Conservation (phyloP, 2,113 vertebrate genomes). For the Arenaria interpres region DNA sequence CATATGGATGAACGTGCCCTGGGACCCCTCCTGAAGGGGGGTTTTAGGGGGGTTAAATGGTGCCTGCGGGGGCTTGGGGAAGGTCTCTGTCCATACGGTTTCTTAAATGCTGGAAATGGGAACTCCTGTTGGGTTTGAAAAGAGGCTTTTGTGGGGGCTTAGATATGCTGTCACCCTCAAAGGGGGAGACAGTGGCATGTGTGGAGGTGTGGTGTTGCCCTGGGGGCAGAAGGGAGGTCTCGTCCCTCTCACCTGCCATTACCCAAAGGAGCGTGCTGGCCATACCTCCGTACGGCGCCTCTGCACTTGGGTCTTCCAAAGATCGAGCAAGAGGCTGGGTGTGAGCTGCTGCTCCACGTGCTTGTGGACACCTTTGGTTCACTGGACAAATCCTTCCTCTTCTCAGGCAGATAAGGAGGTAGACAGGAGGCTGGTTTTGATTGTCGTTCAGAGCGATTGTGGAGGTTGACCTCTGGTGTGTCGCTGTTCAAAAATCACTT, state of each 20-base stretch:
- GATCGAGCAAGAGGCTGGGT: background rate
- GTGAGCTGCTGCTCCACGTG: background rate
- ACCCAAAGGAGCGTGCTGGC: background rate
- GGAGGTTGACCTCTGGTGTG: background rate
- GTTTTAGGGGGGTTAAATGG: fast-evolving
- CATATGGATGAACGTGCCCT: fast-evolving
- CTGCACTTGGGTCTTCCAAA: background rate
- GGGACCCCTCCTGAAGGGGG: background rate
- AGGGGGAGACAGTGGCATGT: fast-evolving
- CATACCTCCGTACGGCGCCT: fast-evolving
- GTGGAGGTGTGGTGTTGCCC: fast-evolving
- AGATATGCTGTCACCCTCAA: fast-evolving
- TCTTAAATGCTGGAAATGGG: background rate
- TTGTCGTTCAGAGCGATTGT: background rate
- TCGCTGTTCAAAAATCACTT: background rate
- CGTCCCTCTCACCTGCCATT: fast-evolving
- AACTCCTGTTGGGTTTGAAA: background rate
- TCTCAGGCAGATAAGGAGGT: background rate
- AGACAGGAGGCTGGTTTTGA: background rate
- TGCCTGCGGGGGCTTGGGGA: fast-evolving
- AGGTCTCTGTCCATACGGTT: background rate
- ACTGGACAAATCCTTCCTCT: background rate
- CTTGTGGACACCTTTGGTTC: background rate
- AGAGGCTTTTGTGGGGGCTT: background rate
- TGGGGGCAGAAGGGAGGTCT: background rate